Conservation (phyloP, 2,888 invertebrate genomes). For the Acanthoscelides obtectus region DNA sequence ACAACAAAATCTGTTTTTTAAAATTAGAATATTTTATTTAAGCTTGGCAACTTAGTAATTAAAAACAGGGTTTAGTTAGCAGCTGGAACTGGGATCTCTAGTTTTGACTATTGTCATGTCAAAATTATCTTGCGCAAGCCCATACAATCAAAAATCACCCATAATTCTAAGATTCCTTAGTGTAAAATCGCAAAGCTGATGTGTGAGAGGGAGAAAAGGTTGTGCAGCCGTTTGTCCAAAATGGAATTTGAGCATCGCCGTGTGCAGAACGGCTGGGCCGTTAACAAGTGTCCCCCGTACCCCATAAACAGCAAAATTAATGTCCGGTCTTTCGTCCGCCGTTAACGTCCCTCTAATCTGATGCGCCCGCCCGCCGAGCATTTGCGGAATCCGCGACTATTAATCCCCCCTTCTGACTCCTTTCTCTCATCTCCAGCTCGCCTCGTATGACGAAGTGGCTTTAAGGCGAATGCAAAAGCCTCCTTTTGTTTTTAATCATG, state of each 20-base stretch:
- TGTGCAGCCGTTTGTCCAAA: neutral
- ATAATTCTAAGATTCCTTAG: too few relatives aligned
- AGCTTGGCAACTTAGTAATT: too few relatives aligned
- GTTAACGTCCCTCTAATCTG: neutral
- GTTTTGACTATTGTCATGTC: too few relatives aligned
- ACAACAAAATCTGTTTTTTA: too few relatives aligned
- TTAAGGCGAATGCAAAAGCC: neutral
- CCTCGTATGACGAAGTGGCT: neutral
- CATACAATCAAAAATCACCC: too few relatives aligned
- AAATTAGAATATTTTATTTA: too few relatives aligned
- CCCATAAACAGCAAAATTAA: conserved; percentile 15
- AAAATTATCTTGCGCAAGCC: too few relatives aligned
- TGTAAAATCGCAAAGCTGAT: neutral
- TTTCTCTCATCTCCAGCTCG: neutral
- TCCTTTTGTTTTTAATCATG: too few relatives aligned
- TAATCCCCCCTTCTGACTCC: neutral
- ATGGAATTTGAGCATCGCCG: neutral
- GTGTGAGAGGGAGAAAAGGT: neutral
- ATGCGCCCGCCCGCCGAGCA: neutral
- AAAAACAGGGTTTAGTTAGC: too few relatives aligned
- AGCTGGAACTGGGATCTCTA: too few relatives aligned
- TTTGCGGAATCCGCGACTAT: neutral
- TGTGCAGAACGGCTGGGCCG: conserved; percentile 27
- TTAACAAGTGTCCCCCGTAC: conserved; percentile 35
- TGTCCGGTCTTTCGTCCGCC: neutral